phyloP scores from a whole-genome alignment of 2,888 invertebrate genomes.

The Eupithecia subfuscata region DNA sequence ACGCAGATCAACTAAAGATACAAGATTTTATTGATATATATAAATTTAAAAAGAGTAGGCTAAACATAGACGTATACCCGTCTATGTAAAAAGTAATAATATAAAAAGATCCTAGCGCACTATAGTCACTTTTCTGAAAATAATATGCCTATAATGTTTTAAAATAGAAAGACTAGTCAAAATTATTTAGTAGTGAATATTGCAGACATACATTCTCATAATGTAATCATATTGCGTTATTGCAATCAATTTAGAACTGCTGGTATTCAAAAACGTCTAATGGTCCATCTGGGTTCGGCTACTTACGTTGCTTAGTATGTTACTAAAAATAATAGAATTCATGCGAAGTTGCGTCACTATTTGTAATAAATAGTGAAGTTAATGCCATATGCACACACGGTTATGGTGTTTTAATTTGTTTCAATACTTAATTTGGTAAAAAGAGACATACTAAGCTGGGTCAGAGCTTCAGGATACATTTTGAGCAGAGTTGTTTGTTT shows the following conservation, averaged over 20 bases:
- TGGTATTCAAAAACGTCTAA: not conserved
- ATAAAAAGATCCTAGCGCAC: slow-evolving; percentile 17
- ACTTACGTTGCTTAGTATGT: not conserved
- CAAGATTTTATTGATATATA: no score
- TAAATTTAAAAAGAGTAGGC: not conserved
- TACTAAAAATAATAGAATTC: not conserved
- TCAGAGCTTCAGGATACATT: not conserved
- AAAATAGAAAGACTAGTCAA: slow-evolving; percentile 23
- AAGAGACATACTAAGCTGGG: not conserved
- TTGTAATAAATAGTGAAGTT: no score
- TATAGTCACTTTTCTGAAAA: slow-evolving; percentile 11
- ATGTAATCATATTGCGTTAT: not conserved
- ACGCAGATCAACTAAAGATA: no score
- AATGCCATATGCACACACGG: no score
- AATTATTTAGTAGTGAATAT: slow-evolving; percentile 8
- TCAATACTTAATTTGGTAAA: not conserved
- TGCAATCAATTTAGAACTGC: not conserved
- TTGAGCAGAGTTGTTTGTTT: not conserved
- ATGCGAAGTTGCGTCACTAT: not conserved
- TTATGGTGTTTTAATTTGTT: not conserved
- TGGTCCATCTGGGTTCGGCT: not conserved
- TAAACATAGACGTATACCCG: not conserved
- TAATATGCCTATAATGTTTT: slow-evolving; percentile 2
- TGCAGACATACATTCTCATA: slow-evolving; percentile 6
- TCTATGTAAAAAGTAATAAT: not conserved